Conservation (phyloP, 2,113 vertebrate species). For the Corapipo altera region DNA sequence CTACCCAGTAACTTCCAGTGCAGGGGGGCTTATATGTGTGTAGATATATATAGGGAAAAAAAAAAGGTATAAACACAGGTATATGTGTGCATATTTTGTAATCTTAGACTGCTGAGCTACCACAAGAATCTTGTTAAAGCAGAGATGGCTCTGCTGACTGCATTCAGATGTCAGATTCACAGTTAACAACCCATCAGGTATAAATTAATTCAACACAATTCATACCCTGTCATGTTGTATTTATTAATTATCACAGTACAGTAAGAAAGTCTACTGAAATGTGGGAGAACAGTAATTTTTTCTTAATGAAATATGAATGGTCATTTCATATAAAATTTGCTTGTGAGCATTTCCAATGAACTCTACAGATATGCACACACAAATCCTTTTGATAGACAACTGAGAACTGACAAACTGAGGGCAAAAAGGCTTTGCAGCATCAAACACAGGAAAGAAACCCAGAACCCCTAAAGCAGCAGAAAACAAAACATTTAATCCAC, state of each 20-base stretch:
- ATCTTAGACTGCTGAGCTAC: neutral
- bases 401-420: neutral
- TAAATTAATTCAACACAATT: constrained; percentile 44
- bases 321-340: neutral
- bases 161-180: constrained; percentile 8
- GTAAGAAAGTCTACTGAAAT: neutral
- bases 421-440: neutral
- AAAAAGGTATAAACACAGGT: neutral
- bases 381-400: neutral
- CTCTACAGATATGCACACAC: neutral
- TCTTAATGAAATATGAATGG: neutral
- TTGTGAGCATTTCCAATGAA: neutral
- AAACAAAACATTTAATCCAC: neutral
- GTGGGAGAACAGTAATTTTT: neutral
- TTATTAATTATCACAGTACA: constrained; percentile 41
- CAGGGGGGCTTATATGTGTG: no score
- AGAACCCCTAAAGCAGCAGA: neutral
- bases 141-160: neutral
- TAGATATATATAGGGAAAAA: accelerated
- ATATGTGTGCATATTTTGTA: neutral
- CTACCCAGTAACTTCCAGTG: neutral
- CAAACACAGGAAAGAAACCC: neutral
- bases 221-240: neutral
- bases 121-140: neutral
- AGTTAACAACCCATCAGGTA: neutral